Evolutionary conservation across 2,113 vertebrate species (phyloP), one percentile per base, ranked within the genome.

Genomic region (Chaetura pelagica): DNA sequence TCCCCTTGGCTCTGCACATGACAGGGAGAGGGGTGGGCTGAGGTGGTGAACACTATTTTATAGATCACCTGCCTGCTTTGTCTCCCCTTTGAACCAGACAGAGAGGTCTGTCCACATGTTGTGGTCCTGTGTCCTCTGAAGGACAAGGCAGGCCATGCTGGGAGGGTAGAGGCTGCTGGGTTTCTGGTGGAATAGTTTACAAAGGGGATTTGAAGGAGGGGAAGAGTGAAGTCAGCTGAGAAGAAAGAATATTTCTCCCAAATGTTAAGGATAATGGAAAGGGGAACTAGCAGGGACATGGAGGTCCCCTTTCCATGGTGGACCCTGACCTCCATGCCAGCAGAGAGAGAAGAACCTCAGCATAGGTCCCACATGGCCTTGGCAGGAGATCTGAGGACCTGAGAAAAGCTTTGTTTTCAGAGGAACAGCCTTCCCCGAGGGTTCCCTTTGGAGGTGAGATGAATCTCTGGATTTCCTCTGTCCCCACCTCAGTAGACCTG

Each of bases 1-100:
- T 32, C 16, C 18, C 19, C 26, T 18, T 48, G 29, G 24, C 73
- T 66, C 66, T n/a, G 30, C 5, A 1, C 0, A 0, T 30, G 35
- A 22, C n/a, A 7, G 8, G 69, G 69, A 84, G 34, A 51, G n/a
- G 44, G 32, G 5, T 59, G 49, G 46, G 17, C 55, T 77, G 86
- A 67, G 54, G 54, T 17, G 67, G n/a, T 24, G 15, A 35, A 68
- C 55, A 16, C 10, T n/a, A 8, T 42, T 61, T 11, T 35, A 19
- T 55, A 19, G 22, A 42, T 12, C 21, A 9, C n/a, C 38, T 38
- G 44, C 44, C 40, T 61, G 71, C 26, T 82, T 46, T 7, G 0
- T 57, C 29, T 78, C 66, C 35, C 40, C 51, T 24, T 21, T 29
- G 51, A 69, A 6, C 32, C 61, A 5, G 29, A 3, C 26, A 9